Percentiles rank a stretch among this genome's conserved stretches.
Conservation (phyloP, 2,797 vertebrate genomes). For the Sebastes minor region DNA sequence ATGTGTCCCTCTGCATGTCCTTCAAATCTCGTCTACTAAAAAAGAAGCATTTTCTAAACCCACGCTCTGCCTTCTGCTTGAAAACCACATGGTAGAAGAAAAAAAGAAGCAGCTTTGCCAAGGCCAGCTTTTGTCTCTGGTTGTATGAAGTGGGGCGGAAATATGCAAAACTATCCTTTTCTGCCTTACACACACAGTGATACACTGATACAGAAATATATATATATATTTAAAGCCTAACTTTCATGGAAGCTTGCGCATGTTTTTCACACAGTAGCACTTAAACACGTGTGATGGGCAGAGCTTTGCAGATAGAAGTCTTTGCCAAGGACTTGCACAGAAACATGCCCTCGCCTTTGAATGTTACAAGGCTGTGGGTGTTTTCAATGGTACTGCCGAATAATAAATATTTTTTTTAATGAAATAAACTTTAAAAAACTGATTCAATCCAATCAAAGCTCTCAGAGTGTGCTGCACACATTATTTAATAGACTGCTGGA, state of each 20-base stretch:
- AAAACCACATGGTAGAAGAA: constrained; percentile 17
- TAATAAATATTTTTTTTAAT: background rate
- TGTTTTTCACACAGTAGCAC: constrained; percentile 17
- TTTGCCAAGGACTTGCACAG: constrained; percentile 22
- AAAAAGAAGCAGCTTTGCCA: constrained; percentile 34
- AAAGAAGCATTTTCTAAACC: constrained; percentile 40
- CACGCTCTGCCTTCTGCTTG: constrained; percentile 24
- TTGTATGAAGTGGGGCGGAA: constrained; percentile 23
- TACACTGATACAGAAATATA: background rate
- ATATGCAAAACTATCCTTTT: constrained; percentile 33
- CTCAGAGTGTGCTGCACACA: background rate
- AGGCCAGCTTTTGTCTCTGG: constrained; percentile 58
- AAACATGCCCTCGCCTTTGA: constrained; percentile 17
- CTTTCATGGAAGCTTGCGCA: constrained; percentile 5
- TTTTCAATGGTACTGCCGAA: constrained; percentile 2
- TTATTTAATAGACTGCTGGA: background rate
- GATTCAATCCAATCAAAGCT: background rate
- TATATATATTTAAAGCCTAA: background rate
- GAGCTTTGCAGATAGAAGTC: background rate
- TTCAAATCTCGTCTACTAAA: constrained; percentile 27
- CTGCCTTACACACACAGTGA: background rate
- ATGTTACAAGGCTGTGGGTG: constrained; percentile 20
- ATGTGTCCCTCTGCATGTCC: constrained; percentile 8
- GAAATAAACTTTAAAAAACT: background rate
- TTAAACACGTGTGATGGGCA: constrained; percentile 2